Conservation (phyloP, 2,113 vertebrate genomes). For the Triplophysa rosa region DNA sequence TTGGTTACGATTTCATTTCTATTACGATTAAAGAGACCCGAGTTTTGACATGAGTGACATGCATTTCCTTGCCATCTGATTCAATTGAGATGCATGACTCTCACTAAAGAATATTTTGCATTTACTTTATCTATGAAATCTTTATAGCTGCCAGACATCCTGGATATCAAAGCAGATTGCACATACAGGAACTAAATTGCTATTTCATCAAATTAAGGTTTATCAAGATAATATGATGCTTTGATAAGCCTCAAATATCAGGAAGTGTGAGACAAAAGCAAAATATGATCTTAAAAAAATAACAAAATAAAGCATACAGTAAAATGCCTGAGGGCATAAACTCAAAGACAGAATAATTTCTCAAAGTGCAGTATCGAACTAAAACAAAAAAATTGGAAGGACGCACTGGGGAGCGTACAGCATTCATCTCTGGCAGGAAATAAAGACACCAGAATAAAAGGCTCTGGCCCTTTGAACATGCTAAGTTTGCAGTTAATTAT, state of each 20-base stretch:
- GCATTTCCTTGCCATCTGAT: constrained; percentile 28
- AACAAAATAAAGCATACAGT: constrained; percentile 12
- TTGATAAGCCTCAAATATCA: constrained; percentile 59
- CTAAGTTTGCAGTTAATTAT: constrained; percentile 71
- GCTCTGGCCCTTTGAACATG: constrained; percentile 62
- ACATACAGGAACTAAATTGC: constrained; percentile 66
- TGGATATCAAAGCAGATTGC: constrained; percentile 66
- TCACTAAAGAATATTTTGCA: constrained; percentile 36
- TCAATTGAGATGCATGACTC: constrained; percentile 43
- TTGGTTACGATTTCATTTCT: constrained; percentile 3
- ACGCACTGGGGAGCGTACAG: constrained; percentile 51
- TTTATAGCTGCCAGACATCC: constrained; percentile 61
- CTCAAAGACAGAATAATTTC: constrained; percentile 65
- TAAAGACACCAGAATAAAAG: constrained; percentile 65
- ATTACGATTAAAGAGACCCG: constrained; percentile 3
- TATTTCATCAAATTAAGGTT: constrained; percentile 72
- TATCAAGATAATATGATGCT: constrained; percentile 70
- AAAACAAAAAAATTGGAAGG: background rate
- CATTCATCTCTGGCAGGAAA: constrained; percentile 73
- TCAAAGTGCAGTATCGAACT: constrained; percentile 57
- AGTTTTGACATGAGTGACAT: constrained; percentile 22
- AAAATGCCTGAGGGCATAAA: constrained; percentile 57
- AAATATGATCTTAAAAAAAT: constrained; percentile 38
- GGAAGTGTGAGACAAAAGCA: constrained; percentile 56
- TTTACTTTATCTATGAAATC: constrained; percentile 54